Conservation (phyloP, 2,797 vertebrate species). For the Protosalanx chinensis region DNA sequence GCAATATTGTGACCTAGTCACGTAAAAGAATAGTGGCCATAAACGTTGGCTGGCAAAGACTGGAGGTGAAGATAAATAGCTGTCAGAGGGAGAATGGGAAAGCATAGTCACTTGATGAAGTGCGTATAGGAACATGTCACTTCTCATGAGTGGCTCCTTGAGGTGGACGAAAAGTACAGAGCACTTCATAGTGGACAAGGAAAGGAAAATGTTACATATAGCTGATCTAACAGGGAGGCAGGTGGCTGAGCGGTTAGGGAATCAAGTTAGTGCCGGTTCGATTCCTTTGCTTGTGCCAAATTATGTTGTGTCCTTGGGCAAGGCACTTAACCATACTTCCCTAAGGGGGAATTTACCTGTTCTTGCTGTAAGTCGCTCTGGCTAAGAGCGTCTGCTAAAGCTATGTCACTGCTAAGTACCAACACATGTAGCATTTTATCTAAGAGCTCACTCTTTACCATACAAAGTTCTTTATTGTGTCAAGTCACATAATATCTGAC, state of each 20-base stretch:
- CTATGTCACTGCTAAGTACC: too few species aligned
- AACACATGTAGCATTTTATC: too few species aligned
- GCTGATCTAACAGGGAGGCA: too few species aligned
- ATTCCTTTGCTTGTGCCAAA: too few species aligned
- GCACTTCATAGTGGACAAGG: neutral
- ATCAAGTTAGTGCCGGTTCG: too few species aligned
- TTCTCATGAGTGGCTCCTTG: constrained; percentile 7
- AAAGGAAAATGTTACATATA: neutral
- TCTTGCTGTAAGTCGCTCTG: too few species aligned
- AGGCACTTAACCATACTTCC: too few species aligned
- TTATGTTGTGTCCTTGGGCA: too few species aligned
- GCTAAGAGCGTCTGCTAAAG: too few species aligned
- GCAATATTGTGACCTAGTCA: neutral
- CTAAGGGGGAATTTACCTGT: too few species aligned
- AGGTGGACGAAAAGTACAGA: constrained; percentile 1
- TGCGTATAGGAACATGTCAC: constrained; percentile 8
- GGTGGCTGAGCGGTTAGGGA: too few species aligned
- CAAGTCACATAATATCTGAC: neutral
- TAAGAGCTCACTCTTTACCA: neutral
- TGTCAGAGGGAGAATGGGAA: neutral
- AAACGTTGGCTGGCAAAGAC: neutral
- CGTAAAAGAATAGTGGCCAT: neutral
- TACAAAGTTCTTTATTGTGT: constrained; percentile 10
- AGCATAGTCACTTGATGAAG: neutral
- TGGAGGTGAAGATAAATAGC: constrained; percentile 1